These are phyloP conservation scores for Nowickia ferox DNA, from an alignment of 2,888 invertebrate species.

Conservation along the genomic window DNA sequence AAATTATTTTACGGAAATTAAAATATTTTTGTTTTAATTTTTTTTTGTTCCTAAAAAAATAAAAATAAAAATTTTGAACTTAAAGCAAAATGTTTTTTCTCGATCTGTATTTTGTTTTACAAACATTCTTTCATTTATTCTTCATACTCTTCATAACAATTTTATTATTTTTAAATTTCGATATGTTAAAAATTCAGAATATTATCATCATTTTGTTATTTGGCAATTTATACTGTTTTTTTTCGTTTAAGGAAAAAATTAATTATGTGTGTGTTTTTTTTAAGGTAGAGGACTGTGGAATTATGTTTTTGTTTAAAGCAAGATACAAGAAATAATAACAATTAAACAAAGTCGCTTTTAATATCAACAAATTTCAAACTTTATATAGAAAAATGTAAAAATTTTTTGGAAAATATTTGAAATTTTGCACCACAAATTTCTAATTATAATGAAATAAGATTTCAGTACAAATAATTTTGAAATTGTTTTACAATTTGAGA, in stretches of 20 bases:
- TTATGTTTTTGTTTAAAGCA: not conserved
- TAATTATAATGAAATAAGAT: no score
- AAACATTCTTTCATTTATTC: slow-evolving; percentile 33
- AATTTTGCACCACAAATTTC: no score
- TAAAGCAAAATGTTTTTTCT: slow-evolving; percentile 25
- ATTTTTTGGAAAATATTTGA: no score
- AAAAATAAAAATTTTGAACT: not conserved
- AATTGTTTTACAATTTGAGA: no score
- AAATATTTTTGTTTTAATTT: slow-evolving; percentile 7
- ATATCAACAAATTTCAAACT: not conserved
- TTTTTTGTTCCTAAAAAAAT: not conserved
- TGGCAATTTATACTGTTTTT: slow-evolving; percentile 65
- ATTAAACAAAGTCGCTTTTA: not conserved
- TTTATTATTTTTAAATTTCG: slow-evolving; percentile 76
- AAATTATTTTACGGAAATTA: not conserved
- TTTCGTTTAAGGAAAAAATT: slow-evolving; percentile 37
- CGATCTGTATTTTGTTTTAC: slow-evolving; percentile 45
- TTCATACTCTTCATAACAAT: slow-evolving; percentile 54
- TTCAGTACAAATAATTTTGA: no score
- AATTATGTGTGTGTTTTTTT: slow-evolving; percentile 3
- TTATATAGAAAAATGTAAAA: not conserved
- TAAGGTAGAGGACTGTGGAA: slow-evolving; percentile 59
- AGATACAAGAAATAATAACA: not conserved
- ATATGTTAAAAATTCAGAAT: slow-evolving; percentile 82
- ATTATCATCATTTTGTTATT: slow-evolving; percentile 68